Evolutionary conservation across 2,113 vertebrate species (phyloP).

Genomic region (Pseudois nayaur): DNA sequence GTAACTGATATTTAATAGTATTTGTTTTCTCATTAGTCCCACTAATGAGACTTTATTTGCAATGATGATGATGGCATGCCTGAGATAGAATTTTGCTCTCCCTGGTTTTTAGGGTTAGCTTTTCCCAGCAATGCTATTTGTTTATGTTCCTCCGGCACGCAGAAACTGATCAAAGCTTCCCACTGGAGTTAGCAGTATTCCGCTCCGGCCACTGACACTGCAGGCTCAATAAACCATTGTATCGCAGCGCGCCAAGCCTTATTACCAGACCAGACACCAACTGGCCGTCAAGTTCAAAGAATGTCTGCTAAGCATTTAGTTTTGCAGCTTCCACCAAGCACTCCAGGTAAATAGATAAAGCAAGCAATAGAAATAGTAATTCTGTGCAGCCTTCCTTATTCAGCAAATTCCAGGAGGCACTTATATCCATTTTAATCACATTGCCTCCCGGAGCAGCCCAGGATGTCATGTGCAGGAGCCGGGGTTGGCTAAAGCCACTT

Average conservation of each 20-base stretch:
- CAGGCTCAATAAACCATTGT: conserved; percentile 48
- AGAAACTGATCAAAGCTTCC: conserved; percentile 26
- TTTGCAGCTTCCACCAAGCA: conserved; percentile 14
- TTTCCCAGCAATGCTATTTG: conserved; percentile 10
- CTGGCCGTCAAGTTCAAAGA: conserved; percentile 37
- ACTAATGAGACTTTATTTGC: background rate
- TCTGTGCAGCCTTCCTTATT: background rate
- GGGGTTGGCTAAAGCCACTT: background rate
- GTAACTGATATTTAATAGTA: background rate
- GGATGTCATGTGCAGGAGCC: background rate
- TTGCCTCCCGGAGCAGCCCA: background rate
- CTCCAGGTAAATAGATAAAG: conserved; percentile 28
- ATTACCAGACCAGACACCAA: conserved; percentile 56
- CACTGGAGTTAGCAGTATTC: conserved; percentile 52
- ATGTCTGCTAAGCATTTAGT: conserved; percentile 63
- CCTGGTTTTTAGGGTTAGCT: background rate
- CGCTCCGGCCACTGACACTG: conserved; percentile 43
- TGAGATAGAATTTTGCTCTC: background rate
- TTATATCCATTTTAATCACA: background rate
- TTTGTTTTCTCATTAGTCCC: background rate
- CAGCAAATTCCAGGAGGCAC: background rate
- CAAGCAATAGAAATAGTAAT: conserved; percentile 40
- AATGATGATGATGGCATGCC: background rate
- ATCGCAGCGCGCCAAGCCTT: conserved; percentile 6
- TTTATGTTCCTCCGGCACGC: conserved; percentile 24